Evolutionary conservation across 2,797 vertebrate genomes (phyloP).

Genomic region (Poliocrania exsul): DNA sequence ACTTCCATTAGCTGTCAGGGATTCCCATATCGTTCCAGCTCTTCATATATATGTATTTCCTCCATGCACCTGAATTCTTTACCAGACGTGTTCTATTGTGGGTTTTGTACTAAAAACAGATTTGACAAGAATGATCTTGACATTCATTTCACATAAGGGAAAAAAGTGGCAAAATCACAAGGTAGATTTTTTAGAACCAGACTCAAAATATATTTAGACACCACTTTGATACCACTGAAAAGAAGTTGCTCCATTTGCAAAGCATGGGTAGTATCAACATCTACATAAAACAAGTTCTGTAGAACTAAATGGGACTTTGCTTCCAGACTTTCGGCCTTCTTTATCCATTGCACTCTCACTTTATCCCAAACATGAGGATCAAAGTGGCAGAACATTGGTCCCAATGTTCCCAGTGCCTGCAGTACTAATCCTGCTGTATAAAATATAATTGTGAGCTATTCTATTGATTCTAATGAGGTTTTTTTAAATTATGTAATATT

Average conservation of each 20-base stretch:
- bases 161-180: constrained; percentile 6
- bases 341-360: neutral
- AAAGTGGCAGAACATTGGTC: neutral
- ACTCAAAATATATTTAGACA: neutral
- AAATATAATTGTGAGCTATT: neutral
- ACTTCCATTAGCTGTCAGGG: constrained; percentile 63
- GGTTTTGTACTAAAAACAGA: constrained; percentile 9
- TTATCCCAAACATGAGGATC: neutral
- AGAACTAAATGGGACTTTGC: neutral
- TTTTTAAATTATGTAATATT: neutral
- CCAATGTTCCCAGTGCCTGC: neutral
- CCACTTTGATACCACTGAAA: neutral
- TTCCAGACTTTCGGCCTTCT: neutral
- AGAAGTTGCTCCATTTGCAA: neutral
- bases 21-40: neutral
- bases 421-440: neutral
- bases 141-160: neutral
- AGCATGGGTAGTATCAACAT: neutral
- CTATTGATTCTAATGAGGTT: neutral
- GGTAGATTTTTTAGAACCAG: neutral
- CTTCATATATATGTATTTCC: neutral
- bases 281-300: neutral
- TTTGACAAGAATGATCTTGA: constrained; percentile 5
- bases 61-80: neutral
- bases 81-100: neutral